A percentile compares a stretch with the other conserved stretches of the same genome.
Conservation (phyloP, 64 coral and sea anemone species). For the Hydrozoanthus tunicans region DNA sequence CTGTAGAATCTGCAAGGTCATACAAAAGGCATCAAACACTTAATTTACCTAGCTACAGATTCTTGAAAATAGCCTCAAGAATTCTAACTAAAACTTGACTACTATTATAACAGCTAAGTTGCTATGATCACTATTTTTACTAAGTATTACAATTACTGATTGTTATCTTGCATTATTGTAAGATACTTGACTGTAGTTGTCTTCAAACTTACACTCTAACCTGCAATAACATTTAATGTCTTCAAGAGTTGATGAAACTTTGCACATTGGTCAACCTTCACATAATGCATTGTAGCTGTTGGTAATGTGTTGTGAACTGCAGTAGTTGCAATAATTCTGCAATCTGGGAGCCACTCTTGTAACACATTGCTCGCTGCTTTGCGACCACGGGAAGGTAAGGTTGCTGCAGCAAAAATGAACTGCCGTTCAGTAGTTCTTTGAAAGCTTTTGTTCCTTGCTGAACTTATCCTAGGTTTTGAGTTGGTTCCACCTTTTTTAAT, state of each 20-base stretch:
- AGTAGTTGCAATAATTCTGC: constrained; percentile 54
- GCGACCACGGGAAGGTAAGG: constrained; percentile 78
- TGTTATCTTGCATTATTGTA: no score
- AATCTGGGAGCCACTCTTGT: constrained; percentile 63
- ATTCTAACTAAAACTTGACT: no score
- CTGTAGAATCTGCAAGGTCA: no score
- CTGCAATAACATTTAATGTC: constrained; percentile 66
- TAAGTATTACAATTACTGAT: no score
- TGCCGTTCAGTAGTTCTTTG: constrained; percentile 53
- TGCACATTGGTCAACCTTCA: constrained; percentile 52
- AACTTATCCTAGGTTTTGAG: neutral
- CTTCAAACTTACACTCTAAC: neutral
- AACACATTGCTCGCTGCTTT: constrained; percentile 75
- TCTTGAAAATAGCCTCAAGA: no score
- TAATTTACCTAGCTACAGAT: no score
- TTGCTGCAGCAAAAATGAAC: constrained; percentile 96
- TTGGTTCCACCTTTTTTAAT: constrained; percentile 20
- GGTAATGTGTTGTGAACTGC: constrained; percentile 79
- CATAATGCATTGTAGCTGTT: constrained; percentile 66
- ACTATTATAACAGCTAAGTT: no score
- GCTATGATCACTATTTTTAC: no score
- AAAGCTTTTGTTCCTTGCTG: neutral
- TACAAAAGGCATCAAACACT: no score
- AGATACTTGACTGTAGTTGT: no score
- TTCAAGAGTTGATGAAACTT: constrained; percentile 68